Evolutionary conservation across 1,140 invertebrate species (phyloP).

Genomic region (Pseudomyrmex cubaensis): DNA sequence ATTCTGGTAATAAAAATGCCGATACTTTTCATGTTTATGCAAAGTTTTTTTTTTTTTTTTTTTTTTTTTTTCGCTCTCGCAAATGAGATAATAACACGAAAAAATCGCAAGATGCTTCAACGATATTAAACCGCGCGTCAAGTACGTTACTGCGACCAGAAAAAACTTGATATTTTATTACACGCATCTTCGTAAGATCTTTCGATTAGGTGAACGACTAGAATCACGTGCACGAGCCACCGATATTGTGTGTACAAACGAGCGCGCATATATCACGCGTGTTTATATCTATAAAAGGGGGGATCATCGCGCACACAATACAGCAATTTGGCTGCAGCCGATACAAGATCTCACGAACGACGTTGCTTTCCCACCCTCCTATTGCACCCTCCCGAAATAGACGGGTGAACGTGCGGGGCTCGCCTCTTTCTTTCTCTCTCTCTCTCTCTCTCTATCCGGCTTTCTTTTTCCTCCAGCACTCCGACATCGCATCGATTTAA

Average conservation of each 20-base stretch:
- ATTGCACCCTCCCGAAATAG: constrained; percentile 9
- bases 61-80: not conserved
- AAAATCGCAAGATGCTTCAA: too few relatives aligned
- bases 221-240: constrained; percentile 24
- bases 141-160: too few relatives aligned
- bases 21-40: constrained; percentile 13
- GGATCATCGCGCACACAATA: constrained; percentile 70
- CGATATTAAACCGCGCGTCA: too few relatives aligned
- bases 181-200: too few relatives aligned
- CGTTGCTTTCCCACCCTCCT: constrained; percentile 59
- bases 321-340: constrained; percentile 73
- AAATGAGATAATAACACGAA: too few relatives aligned
- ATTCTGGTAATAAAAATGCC: constrained; percentile 40
- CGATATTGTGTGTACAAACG: constrained; percentile 23
- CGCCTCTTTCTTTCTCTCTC: not conserved
- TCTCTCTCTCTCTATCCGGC: too few relatives aligned
- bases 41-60: not conserved
- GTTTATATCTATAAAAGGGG: constrained; percentile 64
- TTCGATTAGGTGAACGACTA: too few relatives aligned
- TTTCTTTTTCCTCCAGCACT: constrained; percentile 28
- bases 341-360: constrained; percentile 70
- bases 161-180: not conserved
- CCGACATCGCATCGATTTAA: constrained; percentile 51
- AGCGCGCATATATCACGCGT: constrained; percentile 67
- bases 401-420: constrained; percentile 35